Evolutionary conservation across 2,113 vertebrate species (phyloP), one percentile per base, ranked within the genome.

Genomic region (Laticauda colubrina): DNA sequence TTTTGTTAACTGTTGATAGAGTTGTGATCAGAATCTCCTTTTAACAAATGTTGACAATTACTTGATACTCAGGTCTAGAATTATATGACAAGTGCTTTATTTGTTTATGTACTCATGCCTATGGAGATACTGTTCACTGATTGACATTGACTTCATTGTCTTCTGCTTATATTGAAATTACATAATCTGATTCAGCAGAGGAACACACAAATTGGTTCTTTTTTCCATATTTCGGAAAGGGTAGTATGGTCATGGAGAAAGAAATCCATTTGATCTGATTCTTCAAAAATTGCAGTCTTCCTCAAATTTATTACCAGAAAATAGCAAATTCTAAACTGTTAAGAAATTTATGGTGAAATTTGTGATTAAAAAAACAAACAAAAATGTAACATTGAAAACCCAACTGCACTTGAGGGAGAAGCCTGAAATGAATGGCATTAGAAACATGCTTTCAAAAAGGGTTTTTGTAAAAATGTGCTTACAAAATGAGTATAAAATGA

Each of bases 111-210:
- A 1, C 18, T 20, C 18, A 21, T 43, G 23, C 12, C 20, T 48
- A 56, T 54, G 2, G 1, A 69, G 59, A 88, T 39, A 59, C 23
- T 48, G 29, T 11, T 51, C 54, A 48, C 51, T 92, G n/a, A 43
- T 56, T 88, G 21, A 89, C 85, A n/a, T 59, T 86, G 75, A 90
- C 75, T 93, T 90, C 85, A 64, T 53, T 64, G 81, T 85, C 45
- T 56, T n/a, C n/a, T 54, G 5, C 39, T 86, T 86, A 61, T 56
- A 34, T 61, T 81, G 75, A 81, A 43, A 81, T 43, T 75, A 75
- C 20, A 10, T 9, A 69, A 3, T 55, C 48, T 75, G 61, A 89
- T 89, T 14, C 61, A 87, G 45, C 48, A 51, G 11, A 34, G 23
- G 2, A 85, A 55, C 26, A 48, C 34, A 53, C 20, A 10, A 18